Percentiles rank a stretch among this genome's conserved stretches.
These are phyloP conservation scores for Nymphalis io DNA, from an alignment of 1,140 invertebrate genomes.

Conservation along the genomic window DNA sequence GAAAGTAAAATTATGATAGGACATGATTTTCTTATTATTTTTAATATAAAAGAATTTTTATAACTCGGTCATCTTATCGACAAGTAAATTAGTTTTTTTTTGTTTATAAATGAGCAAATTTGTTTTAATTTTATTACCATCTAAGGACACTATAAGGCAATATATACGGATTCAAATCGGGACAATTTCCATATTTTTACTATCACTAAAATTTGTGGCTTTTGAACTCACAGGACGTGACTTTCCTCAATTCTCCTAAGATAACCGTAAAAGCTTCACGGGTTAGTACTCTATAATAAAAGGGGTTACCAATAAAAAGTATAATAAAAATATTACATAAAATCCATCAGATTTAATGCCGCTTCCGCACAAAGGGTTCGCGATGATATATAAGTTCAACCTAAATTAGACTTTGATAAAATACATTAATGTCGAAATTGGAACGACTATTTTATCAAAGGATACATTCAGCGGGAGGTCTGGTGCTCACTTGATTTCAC, in stretches of 20 bases:
- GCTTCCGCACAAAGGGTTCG: conserved; percentile 2
- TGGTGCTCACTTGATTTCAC: conserved; percentile 11
- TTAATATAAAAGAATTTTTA: too few species aligned
- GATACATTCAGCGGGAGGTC: background rate
- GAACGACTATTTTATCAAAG: conserved; percentile 2
- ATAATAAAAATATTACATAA: conserved; percentile 6
- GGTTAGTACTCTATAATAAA: conserved; percentile 3
- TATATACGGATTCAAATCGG: background rate
- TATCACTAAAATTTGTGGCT: background rate
- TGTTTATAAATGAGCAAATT: too few species aligned
- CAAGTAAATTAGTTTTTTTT: too few species aligned
- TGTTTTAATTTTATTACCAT: too few species aligned
- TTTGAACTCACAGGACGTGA: background rate
- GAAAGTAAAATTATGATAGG: too few species aligned
- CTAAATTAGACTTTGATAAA: background rate
- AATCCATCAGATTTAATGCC: conserved; percentile 3
- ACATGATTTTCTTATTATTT: too few species aligned
- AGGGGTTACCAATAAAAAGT: conserved; percentile 8
- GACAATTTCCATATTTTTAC: background rate
- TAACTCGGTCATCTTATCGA: too few species aligned
- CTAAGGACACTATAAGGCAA: too few species aligned
- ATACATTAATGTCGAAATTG: background rate
- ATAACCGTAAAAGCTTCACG: background rate
- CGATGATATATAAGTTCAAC: background rate
- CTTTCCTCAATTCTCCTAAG: background rate